Conservation (phyloP, 1,140 invertebrate species). For the Vanessa atalanta region DNA sequence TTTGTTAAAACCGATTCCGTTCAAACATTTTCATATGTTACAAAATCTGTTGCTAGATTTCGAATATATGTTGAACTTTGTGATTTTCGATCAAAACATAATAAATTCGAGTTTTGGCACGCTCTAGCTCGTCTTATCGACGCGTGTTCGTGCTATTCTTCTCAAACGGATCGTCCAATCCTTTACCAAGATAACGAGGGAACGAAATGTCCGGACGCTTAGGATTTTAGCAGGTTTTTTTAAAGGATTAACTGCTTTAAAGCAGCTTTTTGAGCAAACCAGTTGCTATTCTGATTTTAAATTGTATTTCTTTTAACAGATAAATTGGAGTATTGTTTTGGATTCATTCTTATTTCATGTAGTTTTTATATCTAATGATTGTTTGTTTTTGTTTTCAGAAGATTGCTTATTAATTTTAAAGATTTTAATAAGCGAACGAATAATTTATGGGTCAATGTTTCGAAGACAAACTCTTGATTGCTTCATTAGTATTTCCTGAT, state of each 20-base stretch:
- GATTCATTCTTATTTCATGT: not conserved
- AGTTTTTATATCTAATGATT: not conserved
- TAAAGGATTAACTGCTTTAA: not conserved
- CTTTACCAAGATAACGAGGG: slow-evolving; percentile 44
- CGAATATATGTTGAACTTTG: slow-evolving; percentile 31
- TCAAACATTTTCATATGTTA: not conserved
- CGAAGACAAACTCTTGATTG: slow-evolving; percentile 1
- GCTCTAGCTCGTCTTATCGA: slow-evolving; percentile 43
- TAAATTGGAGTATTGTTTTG: not conserved
- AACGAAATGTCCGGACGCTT: slow-evolving; percentile 15
- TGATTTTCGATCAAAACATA: slow-evolving; percentile 43
- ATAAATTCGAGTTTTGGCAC: slow-evolving; percentile 48
- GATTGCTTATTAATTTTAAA: not conserved
- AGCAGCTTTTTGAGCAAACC: not conserved
- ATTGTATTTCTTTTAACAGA: not conserved
- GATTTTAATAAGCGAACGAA: not conserved
- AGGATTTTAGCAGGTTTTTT: slow-evolving; percentile 13
- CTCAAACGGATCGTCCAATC: slow-evolving; percentile 45
- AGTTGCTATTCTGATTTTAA: not conserved
- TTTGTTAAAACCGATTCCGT: not conserved
- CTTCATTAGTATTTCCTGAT: slow-evolving; percentile 1
- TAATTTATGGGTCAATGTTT: not conserved
- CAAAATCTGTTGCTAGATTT: slow-evolving; percentile 4
- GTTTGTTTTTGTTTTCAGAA: not conserved
- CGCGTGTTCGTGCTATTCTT: slow-evolving; percentile 41